Conservation (phyloP, 1,140 invertebrate species). For the Zaprionus tsacasi region DNA sequence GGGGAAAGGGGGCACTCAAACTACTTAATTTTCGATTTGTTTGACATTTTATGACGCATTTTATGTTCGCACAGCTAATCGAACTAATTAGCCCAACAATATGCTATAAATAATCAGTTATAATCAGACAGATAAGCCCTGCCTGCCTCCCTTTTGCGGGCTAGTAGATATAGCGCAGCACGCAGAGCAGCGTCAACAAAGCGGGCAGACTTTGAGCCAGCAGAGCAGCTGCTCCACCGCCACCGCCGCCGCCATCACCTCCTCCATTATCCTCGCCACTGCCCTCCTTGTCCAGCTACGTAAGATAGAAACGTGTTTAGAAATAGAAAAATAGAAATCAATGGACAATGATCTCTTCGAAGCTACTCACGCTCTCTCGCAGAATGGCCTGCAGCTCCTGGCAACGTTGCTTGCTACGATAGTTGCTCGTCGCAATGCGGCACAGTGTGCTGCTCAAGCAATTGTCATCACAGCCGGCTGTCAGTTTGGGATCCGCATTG, state of each 20-base stretch:
- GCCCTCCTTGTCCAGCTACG: neutral
- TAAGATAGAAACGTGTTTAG: neutral
- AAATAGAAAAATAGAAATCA: neutral
- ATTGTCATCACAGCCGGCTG: conserved; percentile 80
- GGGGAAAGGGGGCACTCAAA: neutral
- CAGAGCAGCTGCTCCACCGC: neutral
- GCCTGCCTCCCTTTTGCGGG: neutral
- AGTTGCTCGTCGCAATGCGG: conserved; percentile 62
- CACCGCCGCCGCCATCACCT: neutral
- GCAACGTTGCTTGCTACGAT: conserved; percentile 58
- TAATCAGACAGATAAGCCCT: conserved; percentile 20
- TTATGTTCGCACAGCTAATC: conserved; percentile 37
- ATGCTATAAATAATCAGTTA: conserved; percentile 40
- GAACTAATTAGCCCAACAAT: conserved; percentile 39
- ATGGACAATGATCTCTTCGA: neutral
- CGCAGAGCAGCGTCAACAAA: neutral
- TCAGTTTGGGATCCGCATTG: conserved; percentile 84
- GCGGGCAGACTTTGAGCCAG: neutral
- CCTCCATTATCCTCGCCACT: no score
- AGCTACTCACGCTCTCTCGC: conserved; percentile 50
- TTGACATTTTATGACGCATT: conserved; percentile 31
- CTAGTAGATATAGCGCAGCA: neutral
- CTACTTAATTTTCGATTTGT: neutral
- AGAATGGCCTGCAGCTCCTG: conserved; percentile 54
- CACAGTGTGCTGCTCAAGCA: conserved; percentile 81